Base-by-base conservation (phyloP, 2,113 vertebrate species). In the Rynchops niger region DNA sequence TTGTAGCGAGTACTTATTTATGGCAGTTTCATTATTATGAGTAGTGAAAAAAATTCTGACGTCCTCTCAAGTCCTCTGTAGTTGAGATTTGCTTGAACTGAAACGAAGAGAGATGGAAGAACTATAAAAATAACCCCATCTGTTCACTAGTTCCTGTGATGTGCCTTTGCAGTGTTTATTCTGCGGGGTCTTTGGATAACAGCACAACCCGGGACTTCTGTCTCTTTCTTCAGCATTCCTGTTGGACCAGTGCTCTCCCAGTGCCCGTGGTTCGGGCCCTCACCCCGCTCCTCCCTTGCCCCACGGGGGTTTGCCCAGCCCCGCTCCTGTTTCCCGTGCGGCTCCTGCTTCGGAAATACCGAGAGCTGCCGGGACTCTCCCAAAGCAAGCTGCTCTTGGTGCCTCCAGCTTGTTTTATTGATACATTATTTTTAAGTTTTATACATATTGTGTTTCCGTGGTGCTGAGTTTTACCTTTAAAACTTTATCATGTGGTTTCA, bases 391-490 rank as follows among this genome's bases (percentile, higher is more conserved):
- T 93, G 63, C 76, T 84, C 9, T 0, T 50, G 83, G 42, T 49
- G 81, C 81, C 71, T 47, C 61, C 77, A 34, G 72, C 91, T 79
- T 74, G 77, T 76, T 91, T 84, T 94, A 90, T 93, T 86, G 95
- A 92, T 76, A 50, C 6, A 47, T 34, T 67, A n/a, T 70, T 78
- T 91, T 81, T 1, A 45, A 47, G 73, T 92, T 83, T 88, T n/a
- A 47, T 73, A 71, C 84, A 42, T 59, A 89, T 91, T 79, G 69
- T 86, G 95, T 97, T 96, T 95, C 96, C 95, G 95, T 95, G 93
- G 95, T 73, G 86, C 96, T 78, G 83, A 70, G 59, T 92, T 95
- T 92, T 94, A 77, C 88, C 93, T 97, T 95, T 88, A 36, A 76
- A 86, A 86, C 90, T 95, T 88, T 73, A 29, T 88, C 7, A 5